These are phyloP conservation scores for Drosophila simulans DNA, from an alignment of 1,140 invertebrate species.

Conservation along the genomic window DNA sequence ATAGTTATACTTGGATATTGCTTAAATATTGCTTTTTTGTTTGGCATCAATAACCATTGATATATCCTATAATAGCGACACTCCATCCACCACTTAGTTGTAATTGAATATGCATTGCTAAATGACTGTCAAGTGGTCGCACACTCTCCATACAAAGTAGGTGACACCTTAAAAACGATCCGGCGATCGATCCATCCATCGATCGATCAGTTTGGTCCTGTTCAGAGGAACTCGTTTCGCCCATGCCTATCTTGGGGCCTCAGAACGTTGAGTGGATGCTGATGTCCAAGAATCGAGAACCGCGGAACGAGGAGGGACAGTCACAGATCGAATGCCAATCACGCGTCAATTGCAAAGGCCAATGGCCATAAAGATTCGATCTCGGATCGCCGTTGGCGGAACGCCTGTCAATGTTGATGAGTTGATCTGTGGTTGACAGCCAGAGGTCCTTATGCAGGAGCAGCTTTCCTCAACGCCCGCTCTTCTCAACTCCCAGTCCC, in stretches of 20 bases:
- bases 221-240: slow-evolving; percentile 53
- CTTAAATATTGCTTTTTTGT: no score
- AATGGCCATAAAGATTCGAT: slow-evolving; percentile 67
- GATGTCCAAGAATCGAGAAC: slow-evolving; percentile 3
- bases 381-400: slow-evolving; percentile 40
- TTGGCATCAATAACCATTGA: slow-evolving; percentile 5
- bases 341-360: slow-evolving; percentile 73
- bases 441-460: slow-evolving; percentile 67
- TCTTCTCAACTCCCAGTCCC: neutral
- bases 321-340: slow-evolving; percentile 72
- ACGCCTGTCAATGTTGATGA: slow-evolving; percentile 75
- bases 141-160: slow-evolving; percentile 67
- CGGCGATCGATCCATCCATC: slow-evolving; percentile 24
- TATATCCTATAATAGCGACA: neutral
- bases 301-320: slow-evolving; percentile 3
- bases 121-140: slow-evolving; percentile 55
- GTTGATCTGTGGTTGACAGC: slow-evolving; percentile 72
- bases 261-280: slow-evolving; percentile 28
- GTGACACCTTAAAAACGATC: slow-evolving; percentile 62
- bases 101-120: slow-evolving; percentile 63
- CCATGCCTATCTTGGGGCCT: slow-evolving; percentile 63
- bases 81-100: slow-evolving; percentile 9
- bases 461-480: neutral
- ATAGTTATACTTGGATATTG: no score
- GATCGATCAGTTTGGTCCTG: slow-evolving; percentile 15